phyloP scores from a whole-genome alignment of 2,113 vertebrate genomes.

The Cottus gobio region DNA sequence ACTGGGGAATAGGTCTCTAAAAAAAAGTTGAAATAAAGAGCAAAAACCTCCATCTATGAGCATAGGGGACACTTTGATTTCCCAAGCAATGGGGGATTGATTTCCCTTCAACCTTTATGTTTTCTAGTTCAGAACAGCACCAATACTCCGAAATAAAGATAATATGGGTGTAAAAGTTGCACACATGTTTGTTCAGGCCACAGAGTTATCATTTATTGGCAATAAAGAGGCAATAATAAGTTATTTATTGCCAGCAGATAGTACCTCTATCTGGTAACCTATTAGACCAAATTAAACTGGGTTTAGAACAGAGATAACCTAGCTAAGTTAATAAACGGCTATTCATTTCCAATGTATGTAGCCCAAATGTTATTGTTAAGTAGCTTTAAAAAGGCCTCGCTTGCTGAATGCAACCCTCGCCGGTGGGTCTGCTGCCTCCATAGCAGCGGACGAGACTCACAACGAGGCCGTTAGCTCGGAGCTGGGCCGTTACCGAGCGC shows the following conservation, averaged over 20 bases:
- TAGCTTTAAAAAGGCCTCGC: conserved; percentile 57
- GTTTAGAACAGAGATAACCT: not conserved
- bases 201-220: conserved; percentile 23
- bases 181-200: conserved; percentile 27
- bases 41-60: not conserved
- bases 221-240: not conserved
- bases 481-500: no score
- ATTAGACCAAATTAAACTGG: not conserved
- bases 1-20: no score
- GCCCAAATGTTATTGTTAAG: conserved; percentile 10
- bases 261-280: conserved; percentile 3
- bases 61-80: not conserved
- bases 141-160: not conserved
- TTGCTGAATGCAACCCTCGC: conserved; percentile 4
- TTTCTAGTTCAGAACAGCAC: not conserved
- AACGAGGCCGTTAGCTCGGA: not conserved
- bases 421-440: not conserved
- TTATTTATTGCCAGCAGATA: conserved; percentile 1
- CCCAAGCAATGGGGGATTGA: not conserved
- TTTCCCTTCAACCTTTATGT: not conserved
- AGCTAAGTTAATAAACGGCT: not conserved
- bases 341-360: not conserved
- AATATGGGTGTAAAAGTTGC: conserved; percentile 6
- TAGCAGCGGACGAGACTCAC: not conserved
- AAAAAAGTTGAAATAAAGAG: not conserved